phyloP scores from a whole-genome alignment of 2,797 vertebrate genomes.

The Intellagama lesueurii region DNA sequence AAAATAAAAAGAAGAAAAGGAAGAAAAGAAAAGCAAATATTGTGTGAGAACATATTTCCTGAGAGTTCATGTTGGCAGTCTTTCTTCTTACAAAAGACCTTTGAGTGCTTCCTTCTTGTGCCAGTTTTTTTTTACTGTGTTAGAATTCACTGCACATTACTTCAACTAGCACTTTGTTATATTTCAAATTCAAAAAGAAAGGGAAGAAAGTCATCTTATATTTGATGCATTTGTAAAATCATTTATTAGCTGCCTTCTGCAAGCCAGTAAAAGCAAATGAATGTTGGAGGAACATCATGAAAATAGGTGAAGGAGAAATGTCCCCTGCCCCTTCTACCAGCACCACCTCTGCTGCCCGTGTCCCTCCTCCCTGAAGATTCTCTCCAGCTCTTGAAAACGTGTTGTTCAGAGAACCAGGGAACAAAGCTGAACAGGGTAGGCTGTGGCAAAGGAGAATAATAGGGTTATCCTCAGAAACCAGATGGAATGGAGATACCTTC shows the following conservation, averaged over 20 bases:
- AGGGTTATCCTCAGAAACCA: too few relatives aligned
- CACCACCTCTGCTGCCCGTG: not conserved
- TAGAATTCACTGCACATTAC: not conserved
- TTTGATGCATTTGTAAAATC: not conserved
- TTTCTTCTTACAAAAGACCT: constrained; percentile 6
- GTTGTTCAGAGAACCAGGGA: too few relatives aligned
- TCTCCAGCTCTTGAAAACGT: too few relatives aligned
- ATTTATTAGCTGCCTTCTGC: not conserved
- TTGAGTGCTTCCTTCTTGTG: not conserved
- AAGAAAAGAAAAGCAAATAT: not conserved
- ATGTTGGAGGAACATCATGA: not conserved
- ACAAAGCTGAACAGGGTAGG: too few relatives aligned
- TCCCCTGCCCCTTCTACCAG: not conserved
- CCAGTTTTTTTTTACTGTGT: not conserved
- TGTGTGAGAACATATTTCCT: constrained; percentile 43
- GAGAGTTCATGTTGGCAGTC: constrained; percentile 39
- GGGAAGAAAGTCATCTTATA: not conserved
- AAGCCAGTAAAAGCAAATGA: not conserved
- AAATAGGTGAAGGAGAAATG: not conserved
- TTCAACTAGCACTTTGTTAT: not conserved
- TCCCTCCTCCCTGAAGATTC: too few relatives aligned
- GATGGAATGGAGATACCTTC: too few relatives aligned
- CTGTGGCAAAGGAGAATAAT: too few relatives aligned
- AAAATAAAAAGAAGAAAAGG: not conserved
- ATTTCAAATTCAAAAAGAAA: not conserved